Conservation (phyloP, 2,888 invertebrate species). For the Acronicta leporina region DNA sequence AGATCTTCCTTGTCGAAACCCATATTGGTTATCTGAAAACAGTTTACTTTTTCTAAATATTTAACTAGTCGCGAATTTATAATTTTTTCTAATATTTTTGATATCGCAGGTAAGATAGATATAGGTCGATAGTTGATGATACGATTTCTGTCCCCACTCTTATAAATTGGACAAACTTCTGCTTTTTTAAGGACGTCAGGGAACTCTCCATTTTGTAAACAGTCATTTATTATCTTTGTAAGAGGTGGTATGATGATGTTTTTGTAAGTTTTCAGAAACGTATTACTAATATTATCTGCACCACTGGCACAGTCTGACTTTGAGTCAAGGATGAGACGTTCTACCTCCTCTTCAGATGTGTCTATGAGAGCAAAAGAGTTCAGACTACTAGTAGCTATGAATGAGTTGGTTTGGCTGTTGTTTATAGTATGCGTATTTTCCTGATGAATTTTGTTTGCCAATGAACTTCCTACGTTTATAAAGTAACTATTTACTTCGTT, state of each 20-base stretch:
- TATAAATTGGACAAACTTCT: slow-evolving; percentile 2
- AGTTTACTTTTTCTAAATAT: slow-evolving; percentile 3
- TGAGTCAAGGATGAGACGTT: slow-evolving; percentile 2
- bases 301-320: slow-evolving; percentile 8
- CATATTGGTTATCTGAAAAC: neutral
- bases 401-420: neutral
- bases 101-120: neutral
- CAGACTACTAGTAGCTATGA: neutral
- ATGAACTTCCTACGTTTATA: slow-evolving; percentile 7
- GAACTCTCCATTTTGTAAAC: slow-evolving; percentile 8
- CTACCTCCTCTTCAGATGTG: slow-evolving; percentile 5
- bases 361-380: slow-evolving; percentile 6
- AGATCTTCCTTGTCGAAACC: slow-evolving; percentile 5
- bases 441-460: slow-evolving; percentile 3
- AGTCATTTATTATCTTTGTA: slow-evolving; percentile 7
- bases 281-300: slow-evolving; percentile 1
- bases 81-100: slow-evolving; percentile 4
- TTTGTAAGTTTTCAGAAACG: slow-evolving; percentile 1
- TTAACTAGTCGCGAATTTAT: neutral
- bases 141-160: neutral
- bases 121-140: neutral
- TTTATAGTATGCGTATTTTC: slow-evolving; percentile 1
- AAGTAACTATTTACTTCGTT: slow-evolving; percentile 12
- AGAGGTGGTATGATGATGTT: slow-evolving; percentile 8
- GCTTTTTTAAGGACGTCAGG: slow-evolving; percentile 6